Conservation (phyloP, 2,888 invertebrate species). For the Xestia c-nigrum region DNA sequence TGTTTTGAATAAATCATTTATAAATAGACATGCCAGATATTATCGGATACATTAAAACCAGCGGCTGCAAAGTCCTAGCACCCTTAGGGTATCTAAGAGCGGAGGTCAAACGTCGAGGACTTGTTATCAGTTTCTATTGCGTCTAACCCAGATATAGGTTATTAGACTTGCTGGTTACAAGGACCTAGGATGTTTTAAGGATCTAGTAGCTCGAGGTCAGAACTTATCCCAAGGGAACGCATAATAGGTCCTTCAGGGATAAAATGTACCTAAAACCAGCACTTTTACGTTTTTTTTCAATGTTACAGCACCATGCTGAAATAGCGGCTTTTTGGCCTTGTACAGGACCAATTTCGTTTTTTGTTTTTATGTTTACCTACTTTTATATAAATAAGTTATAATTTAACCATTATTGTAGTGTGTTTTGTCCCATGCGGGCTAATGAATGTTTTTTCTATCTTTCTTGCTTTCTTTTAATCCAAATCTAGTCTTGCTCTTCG, state of each 20-base stretch:
- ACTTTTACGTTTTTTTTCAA: too few species aligned
- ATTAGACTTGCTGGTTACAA: slow-evolving; percentile 18
- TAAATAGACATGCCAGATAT: not conserved
- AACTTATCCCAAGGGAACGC: not conserved
- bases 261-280: too few species aligned
- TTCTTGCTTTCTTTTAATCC: too few species aligned
- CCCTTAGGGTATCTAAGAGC: slow-evolving; percentile 42
- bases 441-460: too few species aligned
- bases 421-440: too few species aligned
- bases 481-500: too few species aligned
- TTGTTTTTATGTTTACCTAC: too few species aligned
- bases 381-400: too few species aligned
- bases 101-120: slow-evolving; percentile 15
- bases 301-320: too few species aligned
- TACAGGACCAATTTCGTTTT: too few species aligned
- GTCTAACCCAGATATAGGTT: slow-evolving; percentile 36
- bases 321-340: too few species aligned
- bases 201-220: not conserved
- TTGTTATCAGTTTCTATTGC: slow-evolving; percentile 33
- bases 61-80: slow-evolving; percentile 23
- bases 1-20: not conserved
- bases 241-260: not conserved
- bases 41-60: not conserved
- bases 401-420: too few species aligned
- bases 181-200: slow-evolving; percentile 1